A percentile compares a stretch with the other conserved stretches of the same genome.
Evolutionary conservation across 35 echinoderm and acorn worm species (phyloP).

Genomic region (Heliocidaris erythrogramma): DNA sequence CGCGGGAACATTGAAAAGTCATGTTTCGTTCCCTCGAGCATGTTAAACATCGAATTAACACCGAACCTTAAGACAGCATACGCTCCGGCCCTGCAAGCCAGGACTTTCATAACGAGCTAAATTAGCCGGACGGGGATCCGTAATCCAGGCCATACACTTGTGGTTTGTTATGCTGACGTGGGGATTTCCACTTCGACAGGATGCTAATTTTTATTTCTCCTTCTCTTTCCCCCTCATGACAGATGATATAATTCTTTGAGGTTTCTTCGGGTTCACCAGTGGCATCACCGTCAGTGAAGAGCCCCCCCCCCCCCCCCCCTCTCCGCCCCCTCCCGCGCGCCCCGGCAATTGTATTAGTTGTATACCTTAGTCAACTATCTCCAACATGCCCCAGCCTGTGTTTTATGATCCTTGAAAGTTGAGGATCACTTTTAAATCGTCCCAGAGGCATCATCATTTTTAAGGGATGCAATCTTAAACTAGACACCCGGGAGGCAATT

Average conservation of each 20-base stretch:
- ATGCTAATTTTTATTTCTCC: conserved; percentile 30
- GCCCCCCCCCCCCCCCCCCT: neutral
- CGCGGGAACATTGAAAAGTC: neutral
- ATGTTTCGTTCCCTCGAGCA: neutral
- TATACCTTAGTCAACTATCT: neutral
- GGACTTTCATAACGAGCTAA: neutral
- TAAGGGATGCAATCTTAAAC: neutral
- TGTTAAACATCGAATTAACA: conserved; percentile 1
- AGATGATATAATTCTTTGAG: conserved; percentile 23
- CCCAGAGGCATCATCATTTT: neutral
- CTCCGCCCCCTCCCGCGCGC: neutral
- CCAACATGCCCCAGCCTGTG: neutral
- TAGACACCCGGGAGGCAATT: neutral
- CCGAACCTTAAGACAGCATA: neutral
- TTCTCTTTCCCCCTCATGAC: conserved; percentile 24
- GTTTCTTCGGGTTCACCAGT: neutral
- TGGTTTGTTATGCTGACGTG: conserved; percentile 14
- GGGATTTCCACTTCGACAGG: conserved; percentile 21
- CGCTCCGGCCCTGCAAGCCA: neutral
- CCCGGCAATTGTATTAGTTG: neutral
- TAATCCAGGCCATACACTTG: conserved; percentile 24
- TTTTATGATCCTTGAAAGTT: neutral
- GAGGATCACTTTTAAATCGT: neutral
- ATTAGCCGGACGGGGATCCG: neutral
- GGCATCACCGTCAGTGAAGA: neutral